These are phyloP conservation scores for Spondyliosoma cantharus DNA, from an alignment of 2,797 vertebrate genomes.

Conservation along the genomic window DNA sequence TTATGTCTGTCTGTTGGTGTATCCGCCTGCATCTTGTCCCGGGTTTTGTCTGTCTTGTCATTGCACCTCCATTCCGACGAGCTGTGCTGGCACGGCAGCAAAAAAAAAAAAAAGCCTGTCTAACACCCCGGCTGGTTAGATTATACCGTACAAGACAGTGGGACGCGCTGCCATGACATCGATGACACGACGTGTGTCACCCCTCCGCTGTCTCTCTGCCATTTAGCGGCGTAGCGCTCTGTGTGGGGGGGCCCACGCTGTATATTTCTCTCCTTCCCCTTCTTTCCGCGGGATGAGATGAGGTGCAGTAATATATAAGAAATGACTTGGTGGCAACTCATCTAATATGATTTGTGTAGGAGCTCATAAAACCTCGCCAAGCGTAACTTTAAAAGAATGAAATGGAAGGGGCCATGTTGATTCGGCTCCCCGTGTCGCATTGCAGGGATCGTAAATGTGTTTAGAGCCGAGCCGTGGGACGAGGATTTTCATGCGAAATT, in stretches of 20 bases:
- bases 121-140: slow-evolving; percentile 65
- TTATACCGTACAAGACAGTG: slow-evolving; percentile 70
- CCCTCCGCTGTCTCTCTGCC: slow-evolving; percentile 68
- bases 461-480: slow-evolving; percentile 49
- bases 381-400: slow-evolving; percentile 81
- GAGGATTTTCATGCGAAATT: slow-evolving; percentile 63
- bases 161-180: slow-evolving; percentile 69
- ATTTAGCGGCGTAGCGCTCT: slow-evolving; percentile 54
- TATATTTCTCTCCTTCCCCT: slow-evolving; percentile 35
- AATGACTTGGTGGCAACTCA: slow-evolving; percentile 79
- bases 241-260: slow-evolving; percentile 45
- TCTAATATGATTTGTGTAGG: slow-evolving; percentile 81
- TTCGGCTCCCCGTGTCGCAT: slow-evolving; percentile 73
- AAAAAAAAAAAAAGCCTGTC: slow-evolving; percentile 42
- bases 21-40: slow-evolving; percentile 46
- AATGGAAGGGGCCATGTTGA: slow-evolving; percentile 68
- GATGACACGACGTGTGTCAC: slow-evolving; percentile 73
- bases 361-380: slow-evolving; percentile 78
- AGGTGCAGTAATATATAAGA: slow-evolving; percentile 78
- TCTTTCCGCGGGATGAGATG: slow-evolving; percentile 65
- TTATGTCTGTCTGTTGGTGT: slow-evolving; percentile 54
- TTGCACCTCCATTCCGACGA: slow-evolving; percentile 51
- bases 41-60: slow-evolving; percentile 50
- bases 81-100: slow-evolving; percentile 61
- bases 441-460: slow-evolving; percentile 76